Conservation (phyloP, 2,113 vertebrate genomes). For the Sciurus niger region DNA sequence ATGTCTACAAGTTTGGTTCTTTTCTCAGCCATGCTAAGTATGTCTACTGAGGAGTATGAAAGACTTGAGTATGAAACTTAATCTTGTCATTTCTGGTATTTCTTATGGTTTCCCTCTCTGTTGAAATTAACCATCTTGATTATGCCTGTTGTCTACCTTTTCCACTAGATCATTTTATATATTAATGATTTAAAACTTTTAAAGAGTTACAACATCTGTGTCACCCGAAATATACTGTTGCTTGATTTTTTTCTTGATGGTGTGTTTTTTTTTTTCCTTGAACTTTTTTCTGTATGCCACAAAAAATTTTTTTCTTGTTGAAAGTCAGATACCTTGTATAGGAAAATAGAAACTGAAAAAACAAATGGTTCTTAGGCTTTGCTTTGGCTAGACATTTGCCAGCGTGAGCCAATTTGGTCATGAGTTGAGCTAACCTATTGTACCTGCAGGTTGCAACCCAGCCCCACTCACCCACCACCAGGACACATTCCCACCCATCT, state of each 20-base stretch:
- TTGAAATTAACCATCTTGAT: constrained; percentile 11
- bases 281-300: not conserved
- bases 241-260: not conserved
- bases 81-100: not conserved
- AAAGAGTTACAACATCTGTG: not conserved
- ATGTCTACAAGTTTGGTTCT: not conserved
- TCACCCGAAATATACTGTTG: not conserved
- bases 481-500: not conserved
- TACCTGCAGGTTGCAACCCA: not conserved
- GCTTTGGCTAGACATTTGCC: not conserved
- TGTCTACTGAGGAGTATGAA: not conserved
- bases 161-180: not conserved
- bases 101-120: not conserved
- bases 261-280: not conserved
- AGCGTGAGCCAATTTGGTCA: not conserved
- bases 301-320: not conserved
- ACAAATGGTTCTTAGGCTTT: not conserved
- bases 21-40: not conserved
- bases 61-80: no score
- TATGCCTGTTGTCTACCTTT: not conserved
- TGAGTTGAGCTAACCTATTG: not conserved
- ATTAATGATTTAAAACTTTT: not conserved
- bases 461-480: no score
- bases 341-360: not conserved
- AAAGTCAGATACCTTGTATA: not conserved